Evolutionary conservation across 2,113 vertebrate genomes (phyloP).

Genomic region (Proterorhinus semilunaris): DNA sequence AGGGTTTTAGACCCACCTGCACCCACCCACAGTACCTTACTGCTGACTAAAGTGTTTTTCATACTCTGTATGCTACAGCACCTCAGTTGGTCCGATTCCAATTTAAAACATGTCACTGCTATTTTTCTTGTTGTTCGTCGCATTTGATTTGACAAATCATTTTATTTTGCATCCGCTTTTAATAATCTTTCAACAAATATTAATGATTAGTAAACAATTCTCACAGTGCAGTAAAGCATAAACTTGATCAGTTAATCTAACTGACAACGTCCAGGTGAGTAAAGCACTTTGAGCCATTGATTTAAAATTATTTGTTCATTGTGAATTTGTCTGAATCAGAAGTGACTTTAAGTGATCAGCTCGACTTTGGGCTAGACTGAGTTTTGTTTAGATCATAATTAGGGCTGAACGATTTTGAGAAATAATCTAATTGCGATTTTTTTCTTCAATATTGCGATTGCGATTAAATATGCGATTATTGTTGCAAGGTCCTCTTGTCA

Average conservation of each 20-base stretch:
- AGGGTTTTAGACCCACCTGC: background rate
- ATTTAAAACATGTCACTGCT: background rate
- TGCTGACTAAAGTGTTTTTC: background rate
- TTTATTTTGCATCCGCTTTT: slow-evolving; percentile 41
- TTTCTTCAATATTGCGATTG: no score
- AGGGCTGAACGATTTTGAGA: no score
- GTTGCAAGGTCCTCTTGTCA: no score
- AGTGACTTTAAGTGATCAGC: background rate
- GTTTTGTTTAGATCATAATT: background rate
- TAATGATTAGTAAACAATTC: slow-evolving; percentile 47
- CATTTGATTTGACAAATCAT: slow-evolving; percentile 41
- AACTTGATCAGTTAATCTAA: slow-evolving; percentile 59
- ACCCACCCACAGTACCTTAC: background rate
- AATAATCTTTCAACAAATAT: slow-evolving; percentile 31
- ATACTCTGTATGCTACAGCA: background rate
- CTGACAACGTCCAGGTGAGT: slow-evolving; percentile 69
- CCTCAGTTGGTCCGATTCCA: background rate
- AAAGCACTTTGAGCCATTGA: slow-evolving; percentile 16
- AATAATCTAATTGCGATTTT: no score
- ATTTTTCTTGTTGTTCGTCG: slow-evolving; percentile 29
- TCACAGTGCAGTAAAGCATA: slow-evolving; percentile 60
- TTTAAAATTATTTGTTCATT: slow-evolving; percentile 1
- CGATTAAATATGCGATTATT: no score
- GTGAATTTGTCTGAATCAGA: background rate
- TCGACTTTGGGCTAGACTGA: background rate